Conservation (phyloP, 2,113 vertebrate species). For the Lophura nycthemera region DNA sequence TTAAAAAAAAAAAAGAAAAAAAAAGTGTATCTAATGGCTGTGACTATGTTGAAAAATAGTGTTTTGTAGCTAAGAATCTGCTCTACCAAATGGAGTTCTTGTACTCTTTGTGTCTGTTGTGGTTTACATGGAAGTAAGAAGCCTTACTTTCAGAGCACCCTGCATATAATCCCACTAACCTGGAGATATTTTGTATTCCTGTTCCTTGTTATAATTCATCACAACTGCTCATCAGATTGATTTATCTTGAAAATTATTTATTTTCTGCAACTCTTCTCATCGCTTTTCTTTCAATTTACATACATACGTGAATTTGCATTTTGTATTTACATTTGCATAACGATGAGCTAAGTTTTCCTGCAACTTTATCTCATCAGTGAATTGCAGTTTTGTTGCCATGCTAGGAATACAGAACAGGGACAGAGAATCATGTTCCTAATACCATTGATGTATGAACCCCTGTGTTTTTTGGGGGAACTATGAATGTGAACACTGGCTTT, state of each 20-base stretch:
- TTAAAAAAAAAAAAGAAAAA: too few relatives aligned
- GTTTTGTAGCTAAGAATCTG: too few relatives aligned
- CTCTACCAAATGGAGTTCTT: too few relatives aligned
- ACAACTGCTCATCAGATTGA: background rate
- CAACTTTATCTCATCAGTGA: background rate
- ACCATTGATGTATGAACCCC: background rate
- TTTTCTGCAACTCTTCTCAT: background rate
- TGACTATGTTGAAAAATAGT: too few relatives aligned
- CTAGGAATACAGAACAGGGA: background rate
- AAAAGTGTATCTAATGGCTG: too few relatives aligned
- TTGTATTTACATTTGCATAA: background rate
- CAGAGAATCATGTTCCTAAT: background rate
- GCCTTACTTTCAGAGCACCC: too few relatives aligned
- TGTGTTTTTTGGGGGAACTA: background rate
- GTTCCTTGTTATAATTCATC: background rate
- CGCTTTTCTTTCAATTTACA: background rate
- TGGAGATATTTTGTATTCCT: background rate
- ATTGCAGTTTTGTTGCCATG: background rate
- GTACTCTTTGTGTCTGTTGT: too few relatives aligned
- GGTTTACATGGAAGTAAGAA: too few relatives aligned
- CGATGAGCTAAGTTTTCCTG: background rate
- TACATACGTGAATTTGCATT: background rate
- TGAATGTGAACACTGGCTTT: background rate
- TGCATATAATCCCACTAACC: background rate
- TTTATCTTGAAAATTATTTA: background rate